Percentiles rank a stretch among this genome's conserved stretches.
Evolutionary conservation across 2,888 invertebrate genomes (phyloP).

Genomic region (Philaethria dido): DNA sequence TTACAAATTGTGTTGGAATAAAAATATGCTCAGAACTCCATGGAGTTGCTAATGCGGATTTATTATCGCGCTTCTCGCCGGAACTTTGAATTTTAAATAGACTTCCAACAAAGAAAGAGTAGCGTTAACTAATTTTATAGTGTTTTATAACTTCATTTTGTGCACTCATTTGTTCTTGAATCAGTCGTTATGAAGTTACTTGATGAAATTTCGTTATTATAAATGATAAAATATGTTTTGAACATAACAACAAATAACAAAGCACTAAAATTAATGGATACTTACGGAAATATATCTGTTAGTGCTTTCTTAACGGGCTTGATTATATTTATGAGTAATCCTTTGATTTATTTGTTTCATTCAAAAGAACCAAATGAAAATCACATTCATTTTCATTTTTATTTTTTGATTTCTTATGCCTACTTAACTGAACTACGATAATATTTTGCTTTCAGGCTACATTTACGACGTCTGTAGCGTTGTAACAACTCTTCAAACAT

Average conservation of each 20-base stretch:
- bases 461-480: conserved; percentile 7
- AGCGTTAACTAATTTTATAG: conserved; percentile 22
- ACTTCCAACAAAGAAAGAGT: conserved; percentile 32
- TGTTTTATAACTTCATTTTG: conserved; percentile 27
- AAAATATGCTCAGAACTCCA: conserved; percentile 70
- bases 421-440: neutral
- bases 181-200: conserved; percentile 9
- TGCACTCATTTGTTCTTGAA: conserved; percentile 16
- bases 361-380: neutral
- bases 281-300: neutral
- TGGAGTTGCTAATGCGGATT: conserved; percentile 56
- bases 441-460: neutral
- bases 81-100: conserved; percentile 39
- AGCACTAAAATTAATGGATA: neutral
- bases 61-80: conserved; percentile 32
- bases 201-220: conserved; percentile 4
- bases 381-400: neutral
- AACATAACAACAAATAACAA: neutral
- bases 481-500: conserved; percentile 58
- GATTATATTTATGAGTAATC: neutral
- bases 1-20: conserved; percentile 84
- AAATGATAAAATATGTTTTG: neutral
- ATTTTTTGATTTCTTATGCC: neutral
- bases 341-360: neutral
- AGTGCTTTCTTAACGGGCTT: neutral